Base-by-base conservation (phyloP, 1,140 invertebrate species). In the Drosophila sturtevanti region DNA sequence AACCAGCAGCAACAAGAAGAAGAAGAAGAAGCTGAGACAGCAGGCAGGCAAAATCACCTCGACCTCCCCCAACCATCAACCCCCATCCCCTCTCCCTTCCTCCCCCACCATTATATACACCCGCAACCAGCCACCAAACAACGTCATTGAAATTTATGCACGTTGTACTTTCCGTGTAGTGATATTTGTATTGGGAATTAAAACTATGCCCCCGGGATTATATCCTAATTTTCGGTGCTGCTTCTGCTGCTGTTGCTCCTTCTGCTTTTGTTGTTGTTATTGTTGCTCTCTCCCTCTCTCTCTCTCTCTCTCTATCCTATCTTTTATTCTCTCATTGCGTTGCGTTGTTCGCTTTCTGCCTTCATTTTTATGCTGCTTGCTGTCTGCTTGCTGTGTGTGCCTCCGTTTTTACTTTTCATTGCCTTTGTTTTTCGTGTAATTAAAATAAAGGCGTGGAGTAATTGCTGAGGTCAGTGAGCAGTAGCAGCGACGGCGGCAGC, bases 141-240 rank as follows among this genome's bases (percentile, higher is more conserved):
- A 70, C 84, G 84, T 84, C 84, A 89, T 89, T 89, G 84, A 89
- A 89, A 89, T 89, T 89, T 89, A 89, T 89, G 84, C 84, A 89
- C 84, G 84, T 82, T 84, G 84, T 89, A 89, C 84, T 77, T 79
- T 89, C 84, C 16, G 77, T 89, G 85, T 89, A 89, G 85, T 89
- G 84, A 89, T 89, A 89, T 89, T 89, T 89, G 84, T 89, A 89
- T 89, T 89, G 84, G 84, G 84, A 89, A 89, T 89, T 89, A 89
- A 89, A 89, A 89, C 84, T 89, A 89, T 89, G 80, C 84, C 84
- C 84, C 52, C 77, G 84, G 84, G 84, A 89, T 75, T 89, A 89
- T 89, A 89, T 84, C 84, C 84, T 80, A 89, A 89, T 89, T 89
- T 84, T 80, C 74, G 72, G 72, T 48, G 75, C 72, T 67, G 60